These are phyloP conservation scores for Micrasema minimum DNA, from an alignment of 1,140 invertebrate species.

Conservation along the genomic window DNA sequence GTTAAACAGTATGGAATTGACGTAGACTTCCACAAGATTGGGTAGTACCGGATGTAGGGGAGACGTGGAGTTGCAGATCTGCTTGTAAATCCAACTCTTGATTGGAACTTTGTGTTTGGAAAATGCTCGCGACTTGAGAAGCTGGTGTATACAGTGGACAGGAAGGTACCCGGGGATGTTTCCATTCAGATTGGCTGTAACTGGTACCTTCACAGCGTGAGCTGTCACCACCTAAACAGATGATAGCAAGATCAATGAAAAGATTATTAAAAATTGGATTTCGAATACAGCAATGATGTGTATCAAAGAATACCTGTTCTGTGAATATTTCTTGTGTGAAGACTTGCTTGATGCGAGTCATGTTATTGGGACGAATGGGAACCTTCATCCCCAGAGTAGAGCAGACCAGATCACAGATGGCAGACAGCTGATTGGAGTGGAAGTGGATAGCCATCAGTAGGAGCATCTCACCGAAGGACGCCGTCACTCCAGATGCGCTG, in stretches of 20 bases:
- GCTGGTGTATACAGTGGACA: constrained; percentile 96
- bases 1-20: constrained; percentile 90
- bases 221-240: constrained; percentile 84
- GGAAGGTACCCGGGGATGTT: constrained; percentile 93
- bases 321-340: constrained; percentile 98
- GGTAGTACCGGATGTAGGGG: constrained; percentile 94
- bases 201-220: constrained; percentile 95
- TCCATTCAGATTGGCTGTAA: constrained; percentile 89
- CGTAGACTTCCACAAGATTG: constrained; percentile 94
- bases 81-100: constrained; percentile 94
- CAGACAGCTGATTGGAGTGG: constrained; percentile 91
- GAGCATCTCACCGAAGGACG: constrained; percentile 96
- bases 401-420: constrained; percentile 93
- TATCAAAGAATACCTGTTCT: constrained; percentile 77
- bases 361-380: constrained; percentile 88
- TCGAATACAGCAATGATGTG: constrained; percentile 13
- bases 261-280: constrained; percentile 31
- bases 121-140: constrained; percentile 94
- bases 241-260: too few species aligned
- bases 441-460: constrained; percentile 97
- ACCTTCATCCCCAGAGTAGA: constrained; percentile 96
- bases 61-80: constrained; percentile 86
- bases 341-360: constrained; percentile 92
- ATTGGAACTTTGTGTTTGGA: constrained; percentile 95
- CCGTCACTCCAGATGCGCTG: constrained; percentile 79